Evolutionary conservation across 1,140 invertebrate genomes (phyloP), one percentile per base, ranked within the genome.

Genomic region (Carposina sasakii): DNA sequence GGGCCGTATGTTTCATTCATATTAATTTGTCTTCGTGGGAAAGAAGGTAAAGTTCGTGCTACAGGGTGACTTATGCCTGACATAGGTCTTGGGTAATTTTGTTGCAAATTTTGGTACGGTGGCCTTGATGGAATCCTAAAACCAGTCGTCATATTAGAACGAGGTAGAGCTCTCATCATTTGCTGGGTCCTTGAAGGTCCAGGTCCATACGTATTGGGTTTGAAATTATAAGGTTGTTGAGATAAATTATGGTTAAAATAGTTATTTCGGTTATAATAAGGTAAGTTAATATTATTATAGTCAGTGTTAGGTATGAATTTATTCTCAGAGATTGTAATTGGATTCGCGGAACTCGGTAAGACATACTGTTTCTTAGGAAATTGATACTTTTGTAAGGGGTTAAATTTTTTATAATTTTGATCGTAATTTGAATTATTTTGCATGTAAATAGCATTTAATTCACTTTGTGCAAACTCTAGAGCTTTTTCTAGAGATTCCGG

Each of bases 11-110:
- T 15, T 4, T 20, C 17, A 17, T 44, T 44, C 19, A 39, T 4
- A 13, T 39, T 19, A 3, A 39, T 12, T 21, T 39, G 24, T 26
- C 41, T 33, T 31, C 26, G 19, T 19, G 42, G 42, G 1, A n/a
- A n/a, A n/a, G n/a, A n/a, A n/a, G 42, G 42, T 12, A 44, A n/a
- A 5, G 24, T 30, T 2, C 42, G 42, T 30, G 42, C 26, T 9
- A 44, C 28, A 33, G 28, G 28, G 12, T 44, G 24, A 44, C 42
- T 44, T 12, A 44, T 21, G 13, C 42, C 42, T 20, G 26, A 31
- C 42, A 44, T 44, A 21, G 26, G 42, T 44, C 33, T 13, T 9
- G 42, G 42, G 2, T 10, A 10, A 15, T 42, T 26, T 42, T 24
- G 40, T 6, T 42, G 15, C 5, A 28, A 28, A 13, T 13, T 24